A percentile compares a stretch with the other conserved stretches of the same genome.
Evolutionary conservation across 2,888 invertebrate species (phyloP).

Genomic region (Epinotia nisella): DNA sequence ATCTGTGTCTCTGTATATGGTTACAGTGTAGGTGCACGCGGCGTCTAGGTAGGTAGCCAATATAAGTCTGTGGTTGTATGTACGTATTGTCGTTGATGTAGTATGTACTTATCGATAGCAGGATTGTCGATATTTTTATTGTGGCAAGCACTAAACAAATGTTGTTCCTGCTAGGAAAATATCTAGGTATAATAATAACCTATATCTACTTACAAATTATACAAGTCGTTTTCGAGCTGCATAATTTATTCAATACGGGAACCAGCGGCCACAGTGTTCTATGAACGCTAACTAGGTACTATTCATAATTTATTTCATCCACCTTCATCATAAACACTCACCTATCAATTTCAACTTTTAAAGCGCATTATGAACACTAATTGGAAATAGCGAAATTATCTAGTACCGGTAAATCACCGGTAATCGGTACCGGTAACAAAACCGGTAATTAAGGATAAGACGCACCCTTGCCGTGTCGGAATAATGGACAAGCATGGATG

Average conservation of each 20-base stretch:
- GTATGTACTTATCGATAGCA: too few relatives aligned
- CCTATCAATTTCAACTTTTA: constrained; percentile 38
- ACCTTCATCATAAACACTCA: constrained; percentile 21
- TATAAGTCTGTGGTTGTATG: too few relatives aligned
- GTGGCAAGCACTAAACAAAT: too few relatives aligned
- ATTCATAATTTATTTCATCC: constrained; percentile 3
- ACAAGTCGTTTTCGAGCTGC: background rate
- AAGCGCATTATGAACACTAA: constrained; percentile 46
- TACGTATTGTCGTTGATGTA: too few relatives aligned
- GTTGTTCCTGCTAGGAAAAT: too few relatives aligned
- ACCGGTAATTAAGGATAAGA: constrained; percentile 78
- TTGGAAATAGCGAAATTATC: constrained; percentile 58
- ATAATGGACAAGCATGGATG: constrained; percentile 65
- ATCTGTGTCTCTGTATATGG: too few relatives aligned
- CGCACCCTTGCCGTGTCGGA: constrained; percentile 66
- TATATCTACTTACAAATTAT: background rate
- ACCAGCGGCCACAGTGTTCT: background rate
- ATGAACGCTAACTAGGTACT: background rate
- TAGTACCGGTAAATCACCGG: constrained; percentile 70
- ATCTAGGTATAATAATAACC: too few relatives aligned
- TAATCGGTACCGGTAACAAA: constrained; percentile 68
- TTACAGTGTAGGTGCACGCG: too few relatives aligned
- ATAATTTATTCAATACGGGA: background rate
- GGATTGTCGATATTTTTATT: too few relatives aligned
- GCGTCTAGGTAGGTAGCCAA: too few relatives aligned